A percentile compares a stretch with the other conserved stretches of the same genome.
Conservation (phyloP, 2,797 vertebrate species). For the Micrastur ruficollis region DNA sequence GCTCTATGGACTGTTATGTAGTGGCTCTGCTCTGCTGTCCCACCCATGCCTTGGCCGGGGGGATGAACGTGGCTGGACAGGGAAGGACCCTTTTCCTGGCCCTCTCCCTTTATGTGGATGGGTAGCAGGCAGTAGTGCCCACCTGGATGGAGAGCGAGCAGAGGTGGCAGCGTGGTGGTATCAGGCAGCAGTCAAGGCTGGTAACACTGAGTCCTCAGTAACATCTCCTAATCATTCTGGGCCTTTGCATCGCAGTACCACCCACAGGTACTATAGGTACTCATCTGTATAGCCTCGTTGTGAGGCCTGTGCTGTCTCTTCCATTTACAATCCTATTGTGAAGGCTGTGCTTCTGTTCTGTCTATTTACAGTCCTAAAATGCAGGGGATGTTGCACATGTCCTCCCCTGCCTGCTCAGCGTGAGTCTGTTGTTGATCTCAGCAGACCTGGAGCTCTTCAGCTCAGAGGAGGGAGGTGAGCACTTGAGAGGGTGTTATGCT, state of each 20-base stretch:
- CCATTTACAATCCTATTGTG: background rate
- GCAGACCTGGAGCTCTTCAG: background rate
- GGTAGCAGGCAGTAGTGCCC: background rate
- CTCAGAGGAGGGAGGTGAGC: background rate
- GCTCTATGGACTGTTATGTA: background rate
- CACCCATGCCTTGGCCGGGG: rapidly evolving
- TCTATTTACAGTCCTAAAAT: background rate
- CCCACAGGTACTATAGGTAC: background rate
- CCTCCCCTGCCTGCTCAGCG: background rate
- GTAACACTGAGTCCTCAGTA: background rate
- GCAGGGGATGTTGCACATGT: background rate
- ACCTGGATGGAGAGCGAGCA: background rate
- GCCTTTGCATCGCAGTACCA: background rate
- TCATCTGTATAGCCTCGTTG: background rate
- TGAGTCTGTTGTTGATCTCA: background rate
- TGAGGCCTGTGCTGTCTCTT: background rate
- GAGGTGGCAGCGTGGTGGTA: background rate
- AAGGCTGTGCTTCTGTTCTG: background rate
- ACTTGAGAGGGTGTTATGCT: background rate
- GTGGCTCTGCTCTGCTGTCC: background rate
- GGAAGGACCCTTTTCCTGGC: background rate
- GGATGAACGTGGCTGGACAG: background rate
- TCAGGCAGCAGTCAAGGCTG: background rate
- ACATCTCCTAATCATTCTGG: background rate
- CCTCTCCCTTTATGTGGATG: background rate